Evolutionary conservation across 2,113 vertebrate genomes (phyloP).

Genomic region (Procavia capensis): DNA sequence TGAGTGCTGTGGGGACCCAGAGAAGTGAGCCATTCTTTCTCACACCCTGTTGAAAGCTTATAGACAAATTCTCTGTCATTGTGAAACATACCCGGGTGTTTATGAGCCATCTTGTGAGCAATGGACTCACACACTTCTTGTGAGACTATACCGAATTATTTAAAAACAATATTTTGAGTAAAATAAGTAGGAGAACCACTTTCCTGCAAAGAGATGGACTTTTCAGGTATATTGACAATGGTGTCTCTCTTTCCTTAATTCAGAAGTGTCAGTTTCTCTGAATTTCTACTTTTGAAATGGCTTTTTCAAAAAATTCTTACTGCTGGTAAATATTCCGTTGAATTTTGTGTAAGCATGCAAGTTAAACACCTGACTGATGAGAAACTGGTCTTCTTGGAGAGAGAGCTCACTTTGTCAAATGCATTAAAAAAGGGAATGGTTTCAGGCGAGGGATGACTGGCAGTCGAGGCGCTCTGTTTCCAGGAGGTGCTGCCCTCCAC

Average conservation of each 20-base stretch:
- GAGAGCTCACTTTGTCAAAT: background rate
- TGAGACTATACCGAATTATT: background rate
- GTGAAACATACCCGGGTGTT: background rate
- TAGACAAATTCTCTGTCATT: background rate
- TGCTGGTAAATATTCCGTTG: background rate
- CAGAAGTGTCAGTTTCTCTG: background rate
- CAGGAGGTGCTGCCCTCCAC: background rate
- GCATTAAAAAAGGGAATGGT: background rate
- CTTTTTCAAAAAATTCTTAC: background rate
- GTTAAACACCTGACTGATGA: background rate
- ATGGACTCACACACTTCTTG: background rate
- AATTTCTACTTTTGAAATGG: background rate
- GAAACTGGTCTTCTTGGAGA: background rate
- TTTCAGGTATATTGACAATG: background rate
- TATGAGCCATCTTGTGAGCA: background rate
- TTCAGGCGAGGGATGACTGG: background rate
- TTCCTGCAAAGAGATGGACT: background rate
- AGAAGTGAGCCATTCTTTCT: too few relatives aligned
- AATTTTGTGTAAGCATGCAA: background rate
- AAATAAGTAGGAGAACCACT: background rate
- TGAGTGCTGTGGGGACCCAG: background rate
- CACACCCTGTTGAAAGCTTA: fast-evolving
- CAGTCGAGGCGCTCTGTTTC: background rate
- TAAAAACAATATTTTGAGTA: background rate
- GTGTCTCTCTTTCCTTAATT: background rate